Evolutionary conservation across 2,797 vertebrate genomes (phyloP).

Genomic region (Acanthurus tractus): DNA sequence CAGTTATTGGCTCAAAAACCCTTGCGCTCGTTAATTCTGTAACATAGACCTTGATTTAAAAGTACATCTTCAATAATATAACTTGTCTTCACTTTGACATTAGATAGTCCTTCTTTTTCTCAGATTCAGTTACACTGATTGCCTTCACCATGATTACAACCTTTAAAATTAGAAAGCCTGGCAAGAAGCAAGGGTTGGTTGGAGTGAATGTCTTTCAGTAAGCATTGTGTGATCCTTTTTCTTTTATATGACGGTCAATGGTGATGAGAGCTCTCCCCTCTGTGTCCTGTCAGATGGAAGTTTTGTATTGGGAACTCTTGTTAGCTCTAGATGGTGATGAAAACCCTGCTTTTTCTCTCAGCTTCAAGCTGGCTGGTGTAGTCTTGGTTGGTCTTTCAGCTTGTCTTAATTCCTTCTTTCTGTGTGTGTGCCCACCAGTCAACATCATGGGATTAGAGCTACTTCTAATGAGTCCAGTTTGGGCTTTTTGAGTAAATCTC

Average conservation of each 20-base stretch:
- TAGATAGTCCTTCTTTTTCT: neutral
- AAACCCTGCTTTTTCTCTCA: constrained; percentile 4
- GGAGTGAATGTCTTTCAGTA: neutral
- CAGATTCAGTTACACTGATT: neutral
- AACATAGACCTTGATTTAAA: too few relatives aligned
- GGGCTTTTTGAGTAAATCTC: constrained; percentile 60
- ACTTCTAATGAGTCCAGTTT: constrained; percentile 68
- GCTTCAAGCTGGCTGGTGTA: constrained; percentile 22
- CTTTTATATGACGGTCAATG: neutral
- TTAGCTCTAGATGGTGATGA: constrained; percentile 19
- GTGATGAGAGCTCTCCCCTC: neutral
- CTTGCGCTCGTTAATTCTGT: too few relatives aligned
- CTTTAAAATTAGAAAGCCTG: neutral
- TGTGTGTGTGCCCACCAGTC: constrained; percentile 51
- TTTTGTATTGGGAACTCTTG: constrained; percentile 13
- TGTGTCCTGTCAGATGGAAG: constrained; percentile 7
- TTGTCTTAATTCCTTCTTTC: constrained; percentile 55
- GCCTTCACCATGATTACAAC: neutral
- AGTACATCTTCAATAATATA: too few relatives aligned
- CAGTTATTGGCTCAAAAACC: too few relatives aligned
- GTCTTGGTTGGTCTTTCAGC: constrained; percentile 35
- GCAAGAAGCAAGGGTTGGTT: neutral
- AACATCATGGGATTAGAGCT: constrained; percentile 59
- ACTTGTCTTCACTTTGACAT: constrained; percentile 13
- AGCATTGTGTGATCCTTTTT: neutral